Conservation (phyloP, 1,140 invertebrate genomes). For the Bilobella aurantiaca region DNA sequence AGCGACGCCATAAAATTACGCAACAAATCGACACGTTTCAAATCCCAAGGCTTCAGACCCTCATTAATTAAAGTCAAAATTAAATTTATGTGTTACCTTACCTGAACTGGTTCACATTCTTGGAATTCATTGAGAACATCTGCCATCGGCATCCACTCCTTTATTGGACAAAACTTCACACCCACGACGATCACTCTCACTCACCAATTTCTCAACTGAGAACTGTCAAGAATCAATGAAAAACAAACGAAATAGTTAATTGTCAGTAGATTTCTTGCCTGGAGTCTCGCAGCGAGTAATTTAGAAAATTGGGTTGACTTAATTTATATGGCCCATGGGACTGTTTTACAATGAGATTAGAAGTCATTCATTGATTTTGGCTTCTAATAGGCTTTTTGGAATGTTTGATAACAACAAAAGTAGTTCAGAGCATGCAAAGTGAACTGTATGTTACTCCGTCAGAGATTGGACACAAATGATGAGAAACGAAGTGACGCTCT, state of each 20-base stretch:
- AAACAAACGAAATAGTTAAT: neutral
- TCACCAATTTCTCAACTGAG: neutral
- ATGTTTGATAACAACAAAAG: too few species aligned
- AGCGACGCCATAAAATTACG: too few species aligned
- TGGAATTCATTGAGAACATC: slow-evolving; percentile 33
- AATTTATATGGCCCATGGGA: neutral
- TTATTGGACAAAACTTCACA: neutral
- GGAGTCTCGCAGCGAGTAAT: too few species aligned
- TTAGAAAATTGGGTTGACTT: too few species aligned
- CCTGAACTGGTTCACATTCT: slow-evolving; percentile 35
- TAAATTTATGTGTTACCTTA: too few species aligned
- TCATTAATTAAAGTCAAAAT: too few species aligned
- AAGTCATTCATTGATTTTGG: too few species aligned
- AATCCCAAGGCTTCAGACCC: too few species aligned
- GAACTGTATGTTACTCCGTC: too few species aligned
- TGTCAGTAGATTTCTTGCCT: neutral
- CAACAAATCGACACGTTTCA: too few species aligned
- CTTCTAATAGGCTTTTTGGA: too few species aligned
- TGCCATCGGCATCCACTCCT: slow-evolving; percentile 26
- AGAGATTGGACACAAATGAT: neutral
- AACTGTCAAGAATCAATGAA: neutral
- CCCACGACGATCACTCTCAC: neutral
- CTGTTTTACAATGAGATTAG: neutral
- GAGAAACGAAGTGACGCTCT: neutral
- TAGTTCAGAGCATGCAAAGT: too few species aligned